Evolutionary conservation across 1,140 invertebrate genomes (phyloP), one percentile per base, ranked within the genome.

Genomic region (Zaprionus taronus): DNA sequence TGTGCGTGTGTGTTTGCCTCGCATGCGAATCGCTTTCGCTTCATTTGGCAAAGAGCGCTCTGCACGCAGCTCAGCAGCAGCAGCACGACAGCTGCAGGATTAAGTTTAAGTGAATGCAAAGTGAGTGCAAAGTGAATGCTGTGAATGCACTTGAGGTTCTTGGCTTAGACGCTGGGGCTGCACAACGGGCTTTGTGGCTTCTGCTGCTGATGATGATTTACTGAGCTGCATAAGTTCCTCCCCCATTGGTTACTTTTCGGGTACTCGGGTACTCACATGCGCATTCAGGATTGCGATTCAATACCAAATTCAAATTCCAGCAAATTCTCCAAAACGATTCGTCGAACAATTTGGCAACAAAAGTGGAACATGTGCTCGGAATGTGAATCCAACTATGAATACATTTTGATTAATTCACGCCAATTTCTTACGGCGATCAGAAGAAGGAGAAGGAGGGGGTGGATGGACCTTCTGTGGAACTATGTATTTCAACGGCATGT

Each of bases 291-390:
- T 20, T 20, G 15, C 3, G 9, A 20, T 22, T 49, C 4, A 15
- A 55, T 55, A 56, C 36, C 14, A 51, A 64, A 72, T 38, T 62
- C 6, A 9, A 64, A 36, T 72, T 34, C 38, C 55, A 72, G 65
- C 62, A 36, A 15, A 26, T 26, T 51, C 24, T 47, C 41, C n/a
- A 47, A 47, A 31, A 66, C 51, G 26, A 67, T 82, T 85, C 79
- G 83, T 34, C 31, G 15, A 41, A 24, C 76, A 68, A 76, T 86
- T 80, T 83, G 72, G 69, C 67, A 67, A 55, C 60, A 66, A 78
- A 47, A 87, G 84, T 86, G 74, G 47, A 51, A 77, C 83, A 86
- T 86, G 62, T 86, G 83, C 31, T 83, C 26, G 71, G 63, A 72
- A 36, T 74, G 31, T 22, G 57, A 26, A 31, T 64, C 4, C 20